phyloP scores from a whole-genome alignment of 2,113 vertebrate genomes.

The Sapajus apella region DNA sequence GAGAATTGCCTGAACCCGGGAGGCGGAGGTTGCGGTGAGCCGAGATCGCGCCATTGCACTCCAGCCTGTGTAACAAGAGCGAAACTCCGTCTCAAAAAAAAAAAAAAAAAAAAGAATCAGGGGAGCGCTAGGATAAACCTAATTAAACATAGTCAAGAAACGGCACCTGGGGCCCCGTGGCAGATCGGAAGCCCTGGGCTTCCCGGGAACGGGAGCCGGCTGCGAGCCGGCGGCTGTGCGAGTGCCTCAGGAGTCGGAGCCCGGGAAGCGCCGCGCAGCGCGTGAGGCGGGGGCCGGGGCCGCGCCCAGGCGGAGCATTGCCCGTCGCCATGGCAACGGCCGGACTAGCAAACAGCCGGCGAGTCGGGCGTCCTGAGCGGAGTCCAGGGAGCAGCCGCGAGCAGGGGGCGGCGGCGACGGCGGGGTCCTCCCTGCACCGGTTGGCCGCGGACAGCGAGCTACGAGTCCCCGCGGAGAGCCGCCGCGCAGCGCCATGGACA shows the following conservation, averaged over 20 bases:
- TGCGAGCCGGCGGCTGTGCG: rapidly evolving
- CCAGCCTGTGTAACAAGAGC: too few relatives aligned
- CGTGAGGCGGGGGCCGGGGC: not conserved
- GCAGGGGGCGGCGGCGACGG: rapidly evolving
- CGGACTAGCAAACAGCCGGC: slow-evolving; percentile 4
- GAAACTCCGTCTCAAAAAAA: too few relatives aligned
- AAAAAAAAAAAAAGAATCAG: too few relatives aligned
- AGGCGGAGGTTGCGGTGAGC: too few relatives aligned
- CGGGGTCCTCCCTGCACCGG: not conserved
- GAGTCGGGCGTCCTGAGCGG: rapidly evolving
- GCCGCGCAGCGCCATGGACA: not conserved
- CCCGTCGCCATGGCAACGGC: slow-evolving; percentile 65
- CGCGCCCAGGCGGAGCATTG: slow-evolving; percentile 17
- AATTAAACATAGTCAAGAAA: not conserved
- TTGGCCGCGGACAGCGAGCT: rapidly evolving
- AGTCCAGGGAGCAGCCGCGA: not conserved
- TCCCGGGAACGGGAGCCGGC: rapidly evolving
- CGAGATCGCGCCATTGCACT: too few relatives aligned
- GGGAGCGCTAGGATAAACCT: not conserved
- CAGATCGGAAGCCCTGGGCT: not conserved
- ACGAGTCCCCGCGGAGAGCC: rapidly evolving
- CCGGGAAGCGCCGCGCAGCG: rapidly evolving
- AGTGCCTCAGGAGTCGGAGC: rapidly evolving
- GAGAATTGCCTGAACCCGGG: too few relatives aligned
- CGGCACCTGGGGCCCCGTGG: not conserved